Evolutionary conservation across 2,888 invertebrate species (phyloP), one percentile per base, ranked within the genome.

Genomic region (Carabus problematicus): DNA sequence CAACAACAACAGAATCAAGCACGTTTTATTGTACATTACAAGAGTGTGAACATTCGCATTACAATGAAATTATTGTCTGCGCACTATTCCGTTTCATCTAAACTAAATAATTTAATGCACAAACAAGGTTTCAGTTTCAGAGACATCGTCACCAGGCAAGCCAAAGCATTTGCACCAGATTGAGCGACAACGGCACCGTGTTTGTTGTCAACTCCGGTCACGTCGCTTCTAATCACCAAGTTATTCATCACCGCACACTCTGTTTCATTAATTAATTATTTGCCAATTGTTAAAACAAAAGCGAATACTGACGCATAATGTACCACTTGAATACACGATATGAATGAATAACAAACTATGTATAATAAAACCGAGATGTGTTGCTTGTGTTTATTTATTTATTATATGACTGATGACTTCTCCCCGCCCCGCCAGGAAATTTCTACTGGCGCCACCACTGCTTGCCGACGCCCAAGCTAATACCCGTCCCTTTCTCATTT

Each of bases 341-440:
- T 54, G 63, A 29, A 63, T 63, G n/a, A 62, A 39, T 40, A 61
- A 43, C 45, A 18, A 42, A 29, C 16, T 43, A 19, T 19, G 43
- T 14, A 56, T 66, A 66, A 66, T 66, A 66, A 66, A 66, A 58
- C 66, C 66, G 66, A 29, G 66, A 66, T 56, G 45, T 56, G 47
- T 47, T 58, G 55, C 47, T 66, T 43, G 58, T 66, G 59, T 66
- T 64, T 64, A 55, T 54, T 64, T 66, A 59, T 66, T 59, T 39
- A n/a, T n/a, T n/a, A 29, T 12, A 8, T 56, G 11, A 12, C 3
- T 12, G 12, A 45, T 45, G 56, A 3, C 56, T 39, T n/a, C 3
- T 29, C 55, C 56, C 29, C n/a, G 8, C 29, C n/a, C n/a, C 39
- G 40, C 45, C 43, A 7, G 6, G 29, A 29, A 45, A 45, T 45